Percentiles rank a stretch among this genome's conserved stretches.
Conservation (phyloP, 37 sponge, comb jelly and placozoan species). For the Agelas oroides region DNA sequence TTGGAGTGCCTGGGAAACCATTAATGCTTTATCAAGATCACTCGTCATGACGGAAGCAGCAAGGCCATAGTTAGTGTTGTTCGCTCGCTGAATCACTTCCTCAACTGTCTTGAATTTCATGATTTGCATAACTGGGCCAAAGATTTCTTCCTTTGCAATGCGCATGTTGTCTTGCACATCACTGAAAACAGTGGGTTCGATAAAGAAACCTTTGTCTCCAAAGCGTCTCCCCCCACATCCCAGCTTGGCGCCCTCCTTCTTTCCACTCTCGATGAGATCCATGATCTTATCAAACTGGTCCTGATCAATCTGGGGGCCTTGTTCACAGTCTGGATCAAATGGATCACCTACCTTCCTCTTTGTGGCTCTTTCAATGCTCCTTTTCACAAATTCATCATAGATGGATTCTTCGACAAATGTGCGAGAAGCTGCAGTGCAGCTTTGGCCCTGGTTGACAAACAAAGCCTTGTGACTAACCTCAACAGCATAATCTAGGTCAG, state of each 20-base stretch:
- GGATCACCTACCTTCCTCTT: constrained; percentile 79
- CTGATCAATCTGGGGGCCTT: constrained; percentile 90
- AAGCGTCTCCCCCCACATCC: constrained; percentile 82
- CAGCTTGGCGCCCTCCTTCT: constrained; percentile 87
- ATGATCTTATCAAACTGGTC: constrained; percentile 90
- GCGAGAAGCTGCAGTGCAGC: constrained; percentile 91
- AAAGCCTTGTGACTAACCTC: constrained; percentile 75
- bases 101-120: constrained; percentile 88
- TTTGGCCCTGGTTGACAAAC: constrained; percentile 91
- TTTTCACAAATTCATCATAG: constrained; percentile 89
- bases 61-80: constrained; percentile 85
- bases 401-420: constrained; percentile 87
- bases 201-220: constrained; percentile 93
- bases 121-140: constrained; percentile 96
- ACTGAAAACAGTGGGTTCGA: constrained; percentile 92
- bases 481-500: constrained; percentile 87
- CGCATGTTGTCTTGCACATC: constrained; percentile 88
- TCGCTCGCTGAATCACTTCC: constrained; percentile 91
- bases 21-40: constrained; percentile 77
- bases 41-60: constrained; percentile 88
- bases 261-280: constrained; percentile 86
- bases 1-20: constrained; percentile 72
- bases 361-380: constrained; percentile 73
- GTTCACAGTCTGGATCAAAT: constrained; percentile 62
- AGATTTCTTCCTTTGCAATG: constrained; percentile 95